phyloP scores from a whole-genome alignment of 2,797 vertebrate species.

The Poecilia wingei region DNA sequence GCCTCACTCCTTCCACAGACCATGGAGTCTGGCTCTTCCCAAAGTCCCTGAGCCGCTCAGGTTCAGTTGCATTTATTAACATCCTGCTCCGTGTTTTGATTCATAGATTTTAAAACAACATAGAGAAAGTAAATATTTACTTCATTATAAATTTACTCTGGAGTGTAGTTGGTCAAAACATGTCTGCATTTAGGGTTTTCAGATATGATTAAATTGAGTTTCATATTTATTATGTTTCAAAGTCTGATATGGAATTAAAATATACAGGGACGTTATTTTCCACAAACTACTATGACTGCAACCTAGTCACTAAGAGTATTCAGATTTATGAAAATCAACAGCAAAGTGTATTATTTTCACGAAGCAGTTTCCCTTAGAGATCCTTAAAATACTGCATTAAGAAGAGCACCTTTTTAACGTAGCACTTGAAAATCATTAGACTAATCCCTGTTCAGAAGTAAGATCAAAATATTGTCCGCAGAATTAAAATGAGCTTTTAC shows the following conservation, averaged over 20 bases:
- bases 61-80: background rate
- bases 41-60: background rate
- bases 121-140: background rate
- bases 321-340: background rate
- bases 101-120: background rate
- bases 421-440: background rate
- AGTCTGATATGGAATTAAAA: background rate
- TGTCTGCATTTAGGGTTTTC: background rate
- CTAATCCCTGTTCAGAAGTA: background rate
- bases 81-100: background rate
- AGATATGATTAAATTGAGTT: background rate
- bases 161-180: background rate
- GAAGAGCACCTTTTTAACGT: background rate
- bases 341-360: background rate
- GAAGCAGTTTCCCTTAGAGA: background rate
- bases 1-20: background rate
- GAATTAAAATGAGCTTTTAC: background rate
- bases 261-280: too few relatives aligned
- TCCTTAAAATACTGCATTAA: background rate
- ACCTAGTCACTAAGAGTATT: background rate
- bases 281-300: too few relatives aligned
- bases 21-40: background rate
- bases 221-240: background rate
- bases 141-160: background rate
- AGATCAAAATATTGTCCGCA: background rate